phyloP scores from a whole-genome alignment of 2,888 invertebrate genomes.

The Octonoba sinensis region DNA sequence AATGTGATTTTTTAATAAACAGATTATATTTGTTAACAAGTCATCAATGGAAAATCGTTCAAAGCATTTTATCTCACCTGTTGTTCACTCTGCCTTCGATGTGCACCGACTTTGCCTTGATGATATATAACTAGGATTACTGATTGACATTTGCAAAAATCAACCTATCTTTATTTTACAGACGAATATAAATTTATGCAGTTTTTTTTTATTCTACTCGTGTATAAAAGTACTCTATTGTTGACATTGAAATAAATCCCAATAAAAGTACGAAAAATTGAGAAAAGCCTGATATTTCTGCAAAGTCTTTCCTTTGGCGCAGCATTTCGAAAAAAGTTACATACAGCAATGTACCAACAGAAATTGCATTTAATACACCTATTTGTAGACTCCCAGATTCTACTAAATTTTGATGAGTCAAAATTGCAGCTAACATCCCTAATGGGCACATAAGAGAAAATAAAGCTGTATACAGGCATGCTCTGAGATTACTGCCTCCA shows the following conservation, averaged over 20 bases:
- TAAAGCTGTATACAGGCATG: not conserved
- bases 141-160: too few species aligned
- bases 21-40: too few species aligned
- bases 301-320: constrained; percentile 35
- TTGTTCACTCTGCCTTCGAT: too few species aligned
- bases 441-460: constrained; percentile 27
- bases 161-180: too few species aligned
- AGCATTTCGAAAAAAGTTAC: constrained; percentile 64
- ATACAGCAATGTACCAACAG: constrained; percentile 60
- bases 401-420: not conserved
- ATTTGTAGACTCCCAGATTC: not conserved
- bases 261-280: constrained; percentile 29
- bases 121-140: too few species aligned
- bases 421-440: constrained; percentile 8
- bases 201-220: not conserved
- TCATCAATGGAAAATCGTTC: too few species aligned
- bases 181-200: too few species aligned
- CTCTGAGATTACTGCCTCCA: not conserved
- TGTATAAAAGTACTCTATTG: constrained; percentile 12
- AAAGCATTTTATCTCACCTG: too few species aligned
- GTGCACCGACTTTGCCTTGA: too few species aligned
- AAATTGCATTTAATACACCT: constrained; percentile 53
- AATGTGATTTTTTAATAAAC: too few species aligned
- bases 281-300: constrained; percentile 23
- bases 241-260: constrained; percentile 26